A percentile compares a stretch with the other conserved stretches of the same genome.
These are phyloP conservation scores for Chiroxiphia lanceolata DNA, from an alignment of 2,797 vertebrate genomes.

Conservation along the genomic window DNA sequence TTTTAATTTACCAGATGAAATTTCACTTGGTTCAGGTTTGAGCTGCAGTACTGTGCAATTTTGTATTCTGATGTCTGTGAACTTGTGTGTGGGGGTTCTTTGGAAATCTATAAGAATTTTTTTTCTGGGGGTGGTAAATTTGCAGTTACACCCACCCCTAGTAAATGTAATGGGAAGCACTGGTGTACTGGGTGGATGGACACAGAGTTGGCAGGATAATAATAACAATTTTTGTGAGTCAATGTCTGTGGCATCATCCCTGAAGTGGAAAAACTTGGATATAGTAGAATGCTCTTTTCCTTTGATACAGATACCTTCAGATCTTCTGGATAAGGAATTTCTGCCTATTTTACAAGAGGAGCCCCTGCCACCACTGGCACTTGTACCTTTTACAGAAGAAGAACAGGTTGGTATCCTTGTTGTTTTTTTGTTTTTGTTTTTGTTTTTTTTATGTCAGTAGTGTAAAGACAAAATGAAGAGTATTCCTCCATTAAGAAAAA, in stretches of 20 bases:
- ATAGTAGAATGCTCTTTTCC: neutral
- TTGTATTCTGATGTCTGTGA: neutral
- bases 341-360: conserved; percentile 98
- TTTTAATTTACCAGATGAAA: neutral
- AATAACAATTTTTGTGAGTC: neutral
- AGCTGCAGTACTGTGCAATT: neutral
- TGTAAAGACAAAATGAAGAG: neutral
- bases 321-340: conserved; percentile 97
- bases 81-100: neutral
- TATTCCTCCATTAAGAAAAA: neutral
- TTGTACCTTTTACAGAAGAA: conserved; percentile 98
- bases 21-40: neutral
- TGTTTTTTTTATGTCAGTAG: neutral
- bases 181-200: neutral
- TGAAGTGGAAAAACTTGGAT: neutral
- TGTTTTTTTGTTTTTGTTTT: neutral
- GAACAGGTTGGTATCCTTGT: conserved; percentile 88
- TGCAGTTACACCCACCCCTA: neutral
- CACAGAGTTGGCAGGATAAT: neutral
- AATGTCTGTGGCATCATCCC: neutral
- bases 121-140: neutral
- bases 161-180: neutral
- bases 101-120: neutral
- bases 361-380: conserved; percentile 93
- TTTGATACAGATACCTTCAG: conserved; percentile 88